phyloP scores from a whole-genome alignment of 2,888 invertebrate species.

The Nudaria mundana region DNA sequence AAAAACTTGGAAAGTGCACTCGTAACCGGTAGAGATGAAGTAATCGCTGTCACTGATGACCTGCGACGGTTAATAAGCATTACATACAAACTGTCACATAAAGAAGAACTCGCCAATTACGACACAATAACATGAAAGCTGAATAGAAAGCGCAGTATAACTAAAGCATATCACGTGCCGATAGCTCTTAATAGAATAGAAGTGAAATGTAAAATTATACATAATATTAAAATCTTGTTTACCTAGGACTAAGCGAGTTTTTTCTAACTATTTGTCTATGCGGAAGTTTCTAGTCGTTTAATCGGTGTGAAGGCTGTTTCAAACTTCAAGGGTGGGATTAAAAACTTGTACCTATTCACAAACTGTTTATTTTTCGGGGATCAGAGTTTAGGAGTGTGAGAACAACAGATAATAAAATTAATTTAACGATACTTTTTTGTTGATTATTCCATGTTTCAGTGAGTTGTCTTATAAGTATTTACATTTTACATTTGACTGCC shows the following conservation, averaged over 20 bases:
- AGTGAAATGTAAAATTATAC: no score
- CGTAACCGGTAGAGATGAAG: conserved; percentile 52
- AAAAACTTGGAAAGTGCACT: conserved; percentile 42
- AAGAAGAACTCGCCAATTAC: conserved; percentile 62
- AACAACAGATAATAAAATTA: conserved; percentile 2
- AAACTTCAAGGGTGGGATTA: conserved; percentile 58
- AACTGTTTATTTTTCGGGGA: conserved; percentile 21
- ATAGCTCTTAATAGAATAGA: conserved; percentile 28
- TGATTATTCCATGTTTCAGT: no score
- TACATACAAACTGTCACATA: conserved; percentile 50
- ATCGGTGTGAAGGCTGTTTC: conserved; percentile 52
- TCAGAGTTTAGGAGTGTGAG: background rate
- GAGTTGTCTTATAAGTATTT: no score
- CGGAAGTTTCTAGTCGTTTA: conserved; percentile 52
- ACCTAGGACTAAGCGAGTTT: no score
- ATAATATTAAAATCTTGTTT: no score
- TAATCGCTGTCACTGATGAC: conserved; percentile 64
- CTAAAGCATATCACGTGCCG: conserved; percentile 51
- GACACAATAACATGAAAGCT: conserved; percentile 73
- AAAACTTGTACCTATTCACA: conserved; percentile 44
- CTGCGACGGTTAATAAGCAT: conserved; percentile 58
- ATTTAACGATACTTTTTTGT: background rate
- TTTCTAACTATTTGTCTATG: no score
- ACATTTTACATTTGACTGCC: no score
- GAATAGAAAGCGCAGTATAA: conserved; percentile 63